A percentile compares a stretch with the other conserved stretches of the same genome.
Evolutionary conservation across 2,888 invertebrate genomes (phyloP).

Genomic region (Noctua fimbriata): DNA sequence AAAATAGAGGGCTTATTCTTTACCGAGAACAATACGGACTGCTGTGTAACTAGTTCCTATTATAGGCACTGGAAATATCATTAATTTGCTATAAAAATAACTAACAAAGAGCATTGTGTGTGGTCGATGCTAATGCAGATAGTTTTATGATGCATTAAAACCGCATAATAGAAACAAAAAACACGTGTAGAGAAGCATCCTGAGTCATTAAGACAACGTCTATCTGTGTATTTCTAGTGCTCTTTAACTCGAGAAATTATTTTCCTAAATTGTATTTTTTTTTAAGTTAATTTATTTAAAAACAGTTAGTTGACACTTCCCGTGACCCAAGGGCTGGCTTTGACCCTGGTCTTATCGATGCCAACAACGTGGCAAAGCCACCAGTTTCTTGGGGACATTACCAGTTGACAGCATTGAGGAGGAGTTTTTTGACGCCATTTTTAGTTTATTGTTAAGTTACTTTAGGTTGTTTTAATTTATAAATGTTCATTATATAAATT

Average conservation of each 20-base stretch:
- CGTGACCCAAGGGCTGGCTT: too few relatives aligned
- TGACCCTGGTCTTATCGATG: too few relatives aligned
- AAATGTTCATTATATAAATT: too few relatives aligned
- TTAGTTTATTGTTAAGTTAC: too few relatives aligned
- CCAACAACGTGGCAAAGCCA: too few relatives aligned
- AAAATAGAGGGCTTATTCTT: slow-evolving; percentile 1
- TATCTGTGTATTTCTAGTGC: neutral
- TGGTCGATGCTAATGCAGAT: slow-evolving; percentile 19
- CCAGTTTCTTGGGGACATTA: too few relatives aligned
- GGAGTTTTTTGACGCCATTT: too few relatives aligned
- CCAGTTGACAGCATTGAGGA: too few relatives aligned
- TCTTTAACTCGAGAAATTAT: neutral
- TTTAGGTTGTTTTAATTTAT: too few relatives aligned
- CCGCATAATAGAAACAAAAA: slow-evolving; percentile 13
- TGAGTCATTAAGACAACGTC: neutral
- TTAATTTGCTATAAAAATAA: slow-evolving; percentile 44
- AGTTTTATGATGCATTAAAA: slow-evolving; percentile 47
- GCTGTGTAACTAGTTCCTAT: slow-evolving; percentile 12
- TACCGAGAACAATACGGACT: neutral
- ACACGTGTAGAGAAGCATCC: slow-evolving; percentile 23
- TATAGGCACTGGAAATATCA: slow-evolving; percentile 19
- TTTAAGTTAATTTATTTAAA: neutral
- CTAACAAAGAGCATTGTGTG: slow-evolving; percentile 52
- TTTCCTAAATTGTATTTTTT: neutral
- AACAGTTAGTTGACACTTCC: too few relatives aligned